A percentile compares a stretch with the other conserved stretches of the same genome.
These are phyloP conservation scores for Caligus rogercresseyi DNA, from an alignment of 1,140 invertebrate genomes.

Conservation along the genomic window DNA sequence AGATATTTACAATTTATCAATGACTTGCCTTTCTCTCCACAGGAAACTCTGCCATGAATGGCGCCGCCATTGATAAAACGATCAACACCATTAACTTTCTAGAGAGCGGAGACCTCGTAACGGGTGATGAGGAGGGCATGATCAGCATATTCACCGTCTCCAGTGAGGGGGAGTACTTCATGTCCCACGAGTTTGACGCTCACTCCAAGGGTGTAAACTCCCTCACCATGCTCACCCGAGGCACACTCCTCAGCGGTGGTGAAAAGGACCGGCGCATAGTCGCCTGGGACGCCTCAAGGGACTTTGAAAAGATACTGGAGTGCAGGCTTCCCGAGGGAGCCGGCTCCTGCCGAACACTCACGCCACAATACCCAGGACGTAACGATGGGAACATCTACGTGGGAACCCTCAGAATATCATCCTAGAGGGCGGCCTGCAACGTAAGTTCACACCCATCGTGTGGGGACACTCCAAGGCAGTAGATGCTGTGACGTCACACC, in stretches of 20 bases:
- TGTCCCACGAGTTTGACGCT: slow-evolving; percentile 67
- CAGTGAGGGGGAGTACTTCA: slow-evolving; percentile 65
- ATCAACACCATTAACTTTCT: slow-evolving; percentile 67
- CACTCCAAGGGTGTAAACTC: slow-evolving; percentile 69
- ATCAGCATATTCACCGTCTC: slow-evolving; percentile 82
- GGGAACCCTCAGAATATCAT: slow-evolving; percentile 81
- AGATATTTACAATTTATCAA: too few species aligned
- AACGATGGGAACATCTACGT: slow-evolving; percentile 79
- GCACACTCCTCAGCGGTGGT: slow-evolving; percentile 68
- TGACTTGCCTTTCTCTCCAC: slow-evolving; percentile 7
- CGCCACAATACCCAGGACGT: slow-evolving; percentile 58
- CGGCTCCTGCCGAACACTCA: slow-evolving; percentile 65
- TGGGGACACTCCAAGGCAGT: slow-evolving; percentile 78
- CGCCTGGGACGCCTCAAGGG: slow-evolving; percentile 74
- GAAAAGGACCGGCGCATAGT: slow-evolving; percentile 72
- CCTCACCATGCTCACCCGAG: slow-evolving; percentile 67
- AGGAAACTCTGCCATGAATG: neutral
- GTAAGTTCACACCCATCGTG: slow-evolving; percentile 70
- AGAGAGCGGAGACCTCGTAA: slow-evolving; percentile 77
- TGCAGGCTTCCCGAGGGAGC: slow-evolving; percentile 66
- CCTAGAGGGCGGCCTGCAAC: slow-evolving; percentile 69
- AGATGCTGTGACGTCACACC: slow-evolving; percentile 71
- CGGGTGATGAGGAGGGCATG: slow-evolving; percentile 80
- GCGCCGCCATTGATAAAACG: slow-evolving; percentile 13
- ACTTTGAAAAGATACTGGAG: slow-evolving; percentile 73